Conservation (phyloP, 2,888 invertebrate species). For the Alloscopus bannaensis region DNA sequence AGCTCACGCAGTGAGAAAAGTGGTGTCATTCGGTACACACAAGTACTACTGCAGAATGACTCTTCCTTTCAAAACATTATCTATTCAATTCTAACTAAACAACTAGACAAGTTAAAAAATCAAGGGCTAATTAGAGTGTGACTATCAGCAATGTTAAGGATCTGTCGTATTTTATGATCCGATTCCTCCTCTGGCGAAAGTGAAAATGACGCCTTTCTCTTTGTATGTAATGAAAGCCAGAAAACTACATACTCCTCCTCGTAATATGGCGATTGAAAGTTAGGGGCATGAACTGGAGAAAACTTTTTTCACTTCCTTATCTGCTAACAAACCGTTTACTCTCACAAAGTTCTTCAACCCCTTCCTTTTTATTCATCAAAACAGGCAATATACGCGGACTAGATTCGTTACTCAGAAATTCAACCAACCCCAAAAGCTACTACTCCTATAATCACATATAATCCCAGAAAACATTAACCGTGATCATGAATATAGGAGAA, state of each 20-base stretch:
- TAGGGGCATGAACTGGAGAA: not conserved
- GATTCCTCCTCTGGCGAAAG: conserved; percentile 19
- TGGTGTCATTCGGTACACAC: too few relatives aligned
- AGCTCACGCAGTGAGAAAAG: too few relatives aligned
- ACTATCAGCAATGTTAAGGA: too few relatives aligned
- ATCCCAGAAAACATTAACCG: too few relatives aligned
- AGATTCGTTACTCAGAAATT: not conserved
- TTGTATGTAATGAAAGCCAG: not conserved
- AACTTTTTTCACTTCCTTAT: conserved; percentile 44
- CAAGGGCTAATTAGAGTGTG: too few relatives aligned
- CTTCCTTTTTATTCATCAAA: conserved; percentile 6
- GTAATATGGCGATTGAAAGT: not conserved
- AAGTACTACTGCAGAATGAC: too few relatives aligned
- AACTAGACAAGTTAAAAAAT: too few relatives aligned
- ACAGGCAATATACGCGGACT: not conserved
- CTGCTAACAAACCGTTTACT: conserved; percentile 19
- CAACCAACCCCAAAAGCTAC: not conserved
- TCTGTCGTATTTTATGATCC: not conserved
- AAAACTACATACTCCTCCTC: not conserved
- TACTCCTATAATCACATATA: too few relatives aligned
- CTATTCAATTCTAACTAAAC: too few relatives aligned
- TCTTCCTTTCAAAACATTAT: too few relatives aligned
- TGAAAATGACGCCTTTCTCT: conserved; percentile 18
- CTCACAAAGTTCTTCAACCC: conserved; percentile 35
- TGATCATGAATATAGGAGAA: too few relatives aligned